Evolutionary conservation across 2,888 invertebrate genomes (phyloP).

Genomic region (Mesoligia furuncula): DNA sequence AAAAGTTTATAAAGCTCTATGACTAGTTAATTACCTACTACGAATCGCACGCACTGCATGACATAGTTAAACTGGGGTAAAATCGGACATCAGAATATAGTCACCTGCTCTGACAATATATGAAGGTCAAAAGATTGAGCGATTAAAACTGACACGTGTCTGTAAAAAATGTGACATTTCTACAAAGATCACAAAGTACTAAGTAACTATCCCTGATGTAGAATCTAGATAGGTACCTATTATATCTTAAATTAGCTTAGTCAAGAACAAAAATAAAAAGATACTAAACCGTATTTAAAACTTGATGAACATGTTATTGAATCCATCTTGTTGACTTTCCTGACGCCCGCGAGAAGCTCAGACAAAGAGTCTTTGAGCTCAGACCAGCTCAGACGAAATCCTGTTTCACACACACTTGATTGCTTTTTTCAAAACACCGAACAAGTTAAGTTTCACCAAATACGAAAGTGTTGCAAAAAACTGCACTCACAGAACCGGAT

Average conservation of each 20-base stretch:
- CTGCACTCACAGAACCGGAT: neutral
- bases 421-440: slow-evolving; percentile 32
- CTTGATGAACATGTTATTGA: neutral
- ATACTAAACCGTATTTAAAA: slow-evolving; percentile 25
- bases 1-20: neutral
- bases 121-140: slow-evolving; percentile 8
- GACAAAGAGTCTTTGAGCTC: too few relatives aligned
- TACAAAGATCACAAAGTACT: neutral
- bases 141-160: slow-evolving; percentile 5
- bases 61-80: neutral
- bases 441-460: slow-evolving; percentile 20
- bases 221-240: neutral
- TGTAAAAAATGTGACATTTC: neutral
- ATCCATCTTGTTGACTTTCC: neutral
- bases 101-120: neutral
- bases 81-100: neutral
- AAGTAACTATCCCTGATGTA: neutral
- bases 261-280: neutral
- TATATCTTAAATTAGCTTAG: neutral
- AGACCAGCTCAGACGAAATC: slow-evolving; percentile 3
- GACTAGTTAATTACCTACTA: neutral
- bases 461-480: slow-evolving; percentile 5
- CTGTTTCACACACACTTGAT: slow-evolving; percentile 17
- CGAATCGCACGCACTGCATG: neutral
- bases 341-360: neutral